Evolutionary conservation across 2,797 vertebrate genomes (phyloP), one percentile per base, ranked within the genome.

Genomic region (Galagoides demidoff): DNA sequence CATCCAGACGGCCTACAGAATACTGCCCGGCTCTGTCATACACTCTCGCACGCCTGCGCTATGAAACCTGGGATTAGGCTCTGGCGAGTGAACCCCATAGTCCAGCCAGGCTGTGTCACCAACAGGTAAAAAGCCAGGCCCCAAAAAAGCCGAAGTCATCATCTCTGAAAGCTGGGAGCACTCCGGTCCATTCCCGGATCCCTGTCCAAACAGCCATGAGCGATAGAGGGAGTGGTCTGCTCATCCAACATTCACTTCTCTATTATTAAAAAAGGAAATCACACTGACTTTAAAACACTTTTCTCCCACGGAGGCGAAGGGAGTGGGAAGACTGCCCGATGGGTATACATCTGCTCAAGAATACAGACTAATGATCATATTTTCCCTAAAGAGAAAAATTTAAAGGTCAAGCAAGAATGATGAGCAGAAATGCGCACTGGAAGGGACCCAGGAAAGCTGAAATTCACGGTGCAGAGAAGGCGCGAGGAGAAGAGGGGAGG

Each of bases 401-500:
- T 90, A 97, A 96, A 98, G 83, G 63, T 95, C 92, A 96, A 92
- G 90, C 85, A 9, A 81, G 97, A 96, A 94, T 81, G 94, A 94
- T 81, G 61, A 74, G 97, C 37, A 52, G 61, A 64, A 29, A 31
- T n/a, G 19, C 0, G 88, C 34, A 29, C 34, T 84, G 82, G 52
- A 93, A 93, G 59, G 19, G 83, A 85, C 71, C 93, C 49, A 88
- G 66, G 57, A 61, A 25, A 37, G 82, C 10, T 10, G 73, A 76
- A 90, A 66, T 37, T 92, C 73, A 34, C 23, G 31, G 17, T 0
- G 19, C 22, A 86, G 84, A 23, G 86, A 59, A n/a, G 17, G 66
- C 8, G 25, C 0, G 11, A 52, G 34, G 11, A 52, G 39, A 16
- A n/a, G 74, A 39, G 59, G 12, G 19, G 13, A 43, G 22, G 87